Base-by-base conservation (phyloP, 1,140 invertebrate species). In the Epicauta chinensis region DNA sequence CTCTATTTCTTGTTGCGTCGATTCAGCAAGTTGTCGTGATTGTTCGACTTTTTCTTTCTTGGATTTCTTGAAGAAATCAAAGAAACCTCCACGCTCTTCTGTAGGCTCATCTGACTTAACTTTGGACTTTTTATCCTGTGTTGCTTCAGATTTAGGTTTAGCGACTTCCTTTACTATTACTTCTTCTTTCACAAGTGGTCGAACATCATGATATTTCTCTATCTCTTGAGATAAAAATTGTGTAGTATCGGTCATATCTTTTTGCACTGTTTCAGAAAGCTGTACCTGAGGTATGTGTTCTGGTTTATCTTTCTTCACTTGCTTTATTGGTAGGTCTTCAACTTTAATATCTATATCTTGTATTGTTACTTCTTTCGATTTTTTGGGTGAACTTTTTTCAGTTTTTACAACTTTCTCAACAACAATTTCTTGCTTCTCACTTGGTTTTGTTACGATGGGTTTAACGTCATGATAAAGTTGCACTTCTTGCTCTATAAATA, bases 151-250 rank as follows among this genome's bases (percentile, higher is more conserved):
- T 23, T 2, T 23, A 23, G 4, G 4, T 23, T 23, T 23, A 23
- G 4, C 23, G 7, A 3, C 7, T 7, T 23, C 23, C 7, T 23
- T 23, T 7, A 23, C 23, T 5, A 23, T 23, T 39, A 30, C 48
- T 60, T 65, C 39, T 50, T 53, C 38, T 41, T 39, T 23, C 7
- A 23, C 7, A 23, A 23, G 4, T 23, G 23, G 47, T 41, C 31
- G 42, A n/a, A 59, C 54, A 50, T 63, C 57, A 34, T 63, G 47
- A 48, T 59, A 61, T 30, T 56, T 57, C 10, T 52, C 30, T 38
- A 63, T 31, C 51, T 63, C 61, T 34, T 53, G 36, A 2, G 34
- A 50, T 7, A 63, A 41, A 37, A 60, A 59, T 16, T 51, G 14
- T 3, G 47, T 34, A 32, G 43, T 48, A 7, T 56, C 16, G 10